Evolutionary conservation across 2,113 vertebrate species (phyloP).

Genomic region (Chionodraco myersi): DNA sequence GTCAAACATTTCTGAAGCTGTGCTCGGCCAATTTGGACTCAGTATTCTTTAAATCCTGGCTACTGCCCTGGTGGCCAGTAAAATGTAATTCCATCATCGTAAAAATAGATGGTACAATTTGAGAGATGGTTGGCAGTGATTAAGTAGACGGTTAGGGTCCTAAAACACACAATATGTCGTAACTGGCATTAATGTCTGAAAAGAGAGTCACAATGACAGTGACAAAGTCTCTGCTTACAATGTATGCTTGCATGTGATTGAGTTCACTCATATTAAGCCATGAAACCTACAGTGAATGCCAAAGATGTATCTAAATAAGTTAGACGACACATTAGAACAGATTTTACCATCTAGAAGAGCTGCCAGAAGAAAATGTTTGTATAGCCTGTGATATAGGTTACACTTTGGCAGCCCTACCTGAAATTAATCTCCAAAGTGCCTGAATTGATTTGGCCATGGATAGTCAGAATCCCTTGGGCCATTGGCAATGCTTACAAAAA

Average conservation of each 20-base stretch:
- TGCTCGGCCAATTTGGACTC: not conserved
- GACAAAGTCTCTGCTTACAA: not conserved
- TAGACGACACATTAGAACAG: not conserved
- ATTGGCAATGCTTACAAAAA: not conserved
- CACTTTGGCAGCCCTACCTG: not conserved
- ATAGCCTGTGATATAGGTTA: slow-evolving; percentile 11
- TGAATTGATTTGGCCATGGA: slow-evolving; percentile 5
- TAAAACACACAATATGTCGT: not conserved
- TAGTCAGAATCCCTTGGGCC: not conserved
- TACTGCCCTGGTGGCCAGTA: not conserved
- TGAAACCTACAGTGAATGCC: not conserved
- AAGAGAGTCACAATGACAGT: not conserved
- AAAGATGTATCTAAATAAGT: not conserved
- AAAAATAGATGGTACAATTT: not conserved
- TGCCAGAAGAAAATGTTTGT: slow-evolving; percentile 6
- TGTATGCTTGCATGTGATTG: not conserved
- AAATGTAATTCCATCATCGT: not conserved
- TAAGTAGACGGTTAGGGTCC: not conserved
- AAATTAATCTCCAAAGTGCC: not conserved
- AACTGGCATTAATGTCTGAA: not conserved
- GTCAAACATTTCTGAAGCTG: not conserved
- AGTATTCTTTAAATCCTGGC: not conserved
- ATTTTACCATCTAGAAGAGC: slow-evolving; percentile 1
- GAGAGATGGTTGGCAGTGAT: not conserved
- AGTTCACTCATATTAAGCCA: not conserved